Evolutionary conservation across 1,140 invertebrate species (phyloP), one percentile per base, ranked within the genome.

Genomic region (Coelopa frigida): DNA sequence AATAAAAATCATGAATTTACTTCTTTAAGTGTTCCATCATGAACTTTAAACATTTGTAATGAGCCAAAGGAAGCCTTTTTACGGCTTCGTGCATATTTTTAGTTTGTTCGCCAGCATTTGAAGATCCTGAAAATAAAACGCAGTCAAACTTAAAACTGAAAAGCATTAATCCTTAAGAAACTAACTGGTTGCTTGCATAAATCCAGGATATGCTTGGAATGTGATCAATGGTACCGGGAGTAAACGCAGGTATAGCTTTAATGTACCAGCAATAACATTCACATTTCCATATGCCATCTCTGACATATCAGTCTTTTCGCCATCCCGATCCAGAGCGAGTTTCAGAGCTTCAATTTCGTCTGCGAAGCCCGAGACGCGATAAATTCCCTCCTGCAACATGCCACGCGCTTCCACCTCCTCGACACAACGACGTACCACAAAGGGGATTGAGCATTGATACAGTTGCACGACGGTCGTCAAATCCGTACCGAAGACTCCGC

Each of bases 191-290:
- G 84, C 80, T 37, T 76, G 75, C 52, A 89, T 79, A 12, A 92
- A 77, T 49, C 75, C 75, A 14, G 83, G 82, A 74, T 93, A 92
- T 2, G 86, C 81, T 56, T 90, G 85, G 70, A 86, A 89, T 2
- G 90, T 93, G 44, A 95, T 82, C 0, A 95, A 72, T 32, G 91
- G 90, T 52, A 93, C 83, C 0, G 92, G 92, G 10, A 95, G 71
- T 21, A 90, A 72, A 29, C 92, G 71, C 44, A 95, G 75, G 66
- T 91, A 95, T 2, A 91, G 74, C 67, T 95, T 95, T 3, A 95
- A 72, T 6, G 90, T 85, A 46, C 92, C 89, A 5, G 87, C 85
- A 26, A 93, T 81, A 1, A 89, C 87, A 70, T 91, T 89, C 33
- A 93, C 84, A 68, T 93, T 91, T 39, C 84, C 83, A 69, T 85